Percentiles rank a stretch among this genome's conserved stretches.
Conservation (phyloP, 2,888 invertebrate species). For the Drosophila longiperda region DNA sequence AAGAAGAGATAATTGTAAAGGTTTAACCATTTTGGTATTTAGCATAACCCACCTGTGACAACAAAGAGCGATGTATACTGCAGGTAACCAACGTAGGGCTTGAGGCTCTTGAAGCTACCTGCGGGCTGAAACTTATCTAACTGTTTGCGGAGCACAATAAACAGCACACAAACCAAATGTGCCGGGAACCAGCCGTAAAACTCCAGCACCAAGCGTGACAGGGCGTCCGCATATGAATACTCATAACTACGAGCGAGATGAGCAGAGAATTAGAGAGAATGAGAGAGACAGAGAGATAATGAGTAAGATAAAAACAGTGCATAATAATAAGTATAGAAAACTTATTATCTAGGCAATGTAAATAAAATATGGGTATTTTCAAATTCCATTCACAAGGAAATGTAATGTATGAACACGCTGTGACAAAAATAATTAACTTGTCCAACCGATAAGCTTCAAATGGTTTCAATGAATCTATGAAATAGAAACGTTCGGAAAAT, state of each 20-base stretch:
- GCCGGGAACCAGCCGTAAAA: constrained; percentile 88
- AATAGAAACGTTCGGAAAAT: not conserved
- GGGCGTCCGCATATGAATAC: constrained; percentile 86
- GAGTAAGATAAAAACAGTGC: not conserved
- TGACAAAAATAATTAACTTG: not conserved
- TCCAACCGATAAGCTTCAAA: not conserved
- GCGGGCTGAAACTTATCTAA: constrained; percentile 83
- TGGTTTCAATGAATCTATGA: not conserved
- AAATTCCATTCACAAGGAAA: not conserved
- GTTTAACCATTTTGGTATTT: not conserved
- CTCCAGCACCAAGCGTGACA: constrained; percentile 89
- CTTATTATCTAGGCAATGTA: not conserved
- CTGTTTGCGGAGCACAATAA: constrained; percentile 87
- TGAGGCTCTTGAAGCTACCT: constrained; percentile 84
- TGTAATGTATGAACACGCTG: not conserved
- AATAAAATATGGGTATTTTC: not conserved
- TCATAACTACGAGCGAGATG: constrained; percentile 77
- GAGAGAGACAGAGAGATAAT: not conserved
- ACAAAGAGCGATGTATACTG: constrained; percentile 86
- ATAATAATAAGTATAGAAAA: not conserved
- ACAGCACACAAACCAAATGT: constrained; percentile 88
- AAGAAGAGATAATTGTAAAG: not conserved
- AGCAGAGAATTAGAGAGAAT: not conserved
- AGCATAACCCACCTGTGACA: constrained; percentile 75
- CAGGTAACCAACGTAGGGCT: constrained; percentile 87